These are phyloP conservation scores for Cyprinodon brontotheroides DNA, from an alignment of 2,113 vertebrate genomes.

Conservation along the genomic window DNA sequence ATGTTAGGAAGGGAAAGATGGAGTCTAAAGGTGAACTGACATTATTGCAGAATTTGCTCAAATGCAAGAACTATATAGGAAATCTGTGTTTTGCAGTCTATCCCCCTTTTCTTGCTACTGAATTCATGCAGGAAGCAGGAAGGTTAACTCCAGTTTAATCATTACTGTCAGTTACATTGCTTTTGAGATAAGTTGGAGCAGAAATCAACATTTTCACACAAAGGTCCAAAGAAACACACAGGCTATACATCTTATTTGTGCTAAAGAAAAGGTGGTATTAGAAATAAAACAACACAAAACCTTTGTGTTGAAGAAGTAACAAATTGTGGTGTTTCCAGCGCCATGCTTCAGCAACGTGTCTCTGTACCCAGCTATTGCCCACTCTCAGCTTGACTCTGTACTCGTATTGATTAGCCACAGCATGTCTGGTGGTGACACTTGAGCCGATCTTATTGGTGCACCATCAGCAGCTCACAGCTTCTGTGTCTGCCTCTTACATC, in stretches of 20 bases:
- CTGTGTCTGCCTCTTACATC: slow-evolving; percentile 59
- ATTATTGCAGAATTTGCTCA: no score
- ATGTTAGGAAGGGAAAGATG: no score
- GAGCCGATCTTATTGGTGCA: slow-evolving; percentile 39
- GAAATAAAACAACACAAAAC: slow-evolving; percentile 22
- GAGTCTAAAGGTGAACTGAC: no score
- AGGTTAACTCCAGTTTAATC: neutral
- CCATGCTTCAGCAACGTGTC: slow-evolving; percentile 42
- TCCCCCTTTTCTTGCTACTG: neutral
- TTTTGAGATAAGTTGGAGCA: neutral
- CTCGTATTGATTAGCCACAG: slow-evolving; percentile 61
- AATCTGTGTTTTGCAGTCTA: neutral
- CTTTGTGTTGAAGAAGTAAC: slow-evolving; percentile 17
- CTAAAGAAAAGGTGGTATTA: neutral
- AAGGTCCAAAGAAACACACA: no score
- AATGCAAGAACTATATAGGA: no score
- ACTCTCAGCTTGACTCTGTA: slow-evolving; percentile 17
- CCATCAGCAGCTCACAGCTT: slow-evolving; percentile 64
- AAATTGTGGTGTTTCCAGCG: slow-evolving; percentile 38
- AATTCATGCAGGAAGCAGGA: neutral
- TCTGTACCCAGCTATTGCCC: slow-evolving; percentile 13
- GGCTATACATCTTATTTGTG: neutral
- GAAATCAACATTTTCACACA: neutral
- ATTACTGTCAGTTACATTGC: no score
- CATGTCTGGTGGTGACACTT: slow-evolving; percentile 38